Evolutionary conservation across 2,888 invertebrate genomes (phyloP).

Genomic region (Andrena chrysosceles): DNA sequence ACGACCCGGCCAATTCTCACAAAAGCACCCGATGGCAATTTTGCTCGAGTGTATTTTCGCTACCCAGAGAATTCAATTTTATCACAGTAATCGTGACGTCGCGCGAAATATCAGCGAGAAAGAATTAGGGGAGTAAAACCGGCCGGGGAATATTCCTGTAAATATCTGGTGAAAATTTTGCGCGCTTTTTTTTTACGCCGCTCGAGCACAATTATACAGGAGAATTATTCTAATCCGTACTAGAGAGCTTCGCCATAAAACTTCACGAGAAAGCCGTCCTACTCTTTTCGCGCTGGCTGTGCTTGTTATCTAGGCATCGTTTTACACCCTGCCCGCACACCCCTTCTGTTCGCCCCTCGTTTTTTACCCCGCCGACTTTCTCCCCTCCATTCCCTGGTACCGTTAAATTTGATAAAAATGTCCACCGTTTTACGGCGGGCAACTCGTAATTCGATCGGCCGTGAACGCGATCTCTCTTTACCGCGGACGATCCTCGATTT

Average conservation of each 20-base stretch:
- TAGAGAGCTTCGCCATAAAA: conserved; percentile 16
- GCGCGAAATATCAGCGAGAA: not conserved
- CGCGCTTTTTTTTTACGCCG: not conserved
- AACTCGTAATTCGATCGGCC: conserved; percentile 64
- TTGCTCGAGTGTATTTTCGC: not conserved
- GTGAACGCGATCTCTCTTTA: conserved; percentile 67
- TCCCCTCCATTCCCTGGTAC: not conserved
- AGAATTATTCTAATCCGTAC: not conserved
- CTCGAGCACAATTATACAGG: not conserved
- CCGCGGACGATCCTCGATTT: conserved; percentile 63
- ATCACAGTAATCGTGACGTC: not conserved
- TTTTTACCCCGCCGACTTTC: not conserved
- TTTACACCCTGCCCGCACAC: conserved; percentile 25
- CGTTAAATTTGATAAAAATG: conserved; percentile 65
- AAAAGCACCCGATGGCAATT: not conserved
- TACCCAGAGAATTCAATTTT: not conserved
- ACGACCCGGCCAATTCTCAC: not conserved
- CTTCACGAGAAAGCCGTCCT: not conserved
- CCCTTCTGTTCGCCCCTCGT: not conserved
- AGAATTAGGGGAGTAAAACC: not conserved
- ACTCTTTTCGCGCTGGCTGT: not conserved
- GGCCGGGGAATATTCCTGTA: not conserved
- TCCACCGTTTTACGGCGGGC: conserved; percentile 49
- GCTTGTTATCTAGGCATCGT: conserved; percentile 39
- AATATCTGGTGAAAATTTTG: not conserved